A percentile compares a stretch with the other conserved stretches of the same genome.
phyloP scores from a whole-genome alignment of 2,113 vertebrate species.

The Sapajus apella region DNA sequence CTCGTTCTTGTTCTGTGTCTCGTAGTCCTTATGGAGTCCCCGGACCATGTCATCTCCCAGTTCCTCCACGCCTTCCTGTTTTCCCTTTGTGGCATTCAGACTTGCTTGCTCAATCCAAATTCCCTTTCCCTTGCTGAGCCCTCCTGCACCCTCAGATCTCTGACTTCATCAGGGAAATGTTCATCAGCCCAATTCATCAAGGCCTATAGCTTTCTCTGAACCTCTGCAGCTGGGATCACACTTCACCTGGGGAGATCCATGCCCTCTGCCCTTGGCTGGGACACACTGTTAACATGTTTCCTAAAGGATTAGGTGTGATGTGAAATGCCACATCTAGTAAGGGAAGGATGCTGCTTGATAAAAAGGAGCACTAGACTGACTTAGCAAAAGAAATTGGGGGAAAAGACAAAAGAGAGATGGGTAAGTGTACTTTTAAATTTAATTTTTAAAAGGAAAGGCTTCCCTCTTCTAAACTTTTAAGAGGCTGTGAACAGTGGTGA shows the following conservation, averaged over 20 bases:
- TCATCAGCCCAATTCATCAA: not conserved
- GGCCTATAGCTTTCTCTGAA: not conserved
- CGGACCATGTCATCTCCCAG: not conserved
- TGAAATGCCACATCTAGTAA: not conserved
- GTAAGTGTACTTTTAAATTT: not conserved
- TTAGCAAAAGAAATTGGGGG: not conserved
- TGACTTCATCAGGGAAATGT: not conserved
- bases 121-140: not conserved
- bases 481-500: not conserved
- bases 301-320: not conserved
- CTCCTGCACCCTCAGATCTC: not conserved
- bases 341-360: not conserved
- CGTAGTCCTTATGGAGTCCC: not conserved
- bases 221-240: not conserved
- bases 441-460: not conserved
- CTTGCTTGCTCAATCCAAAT: not conserved
- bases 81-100: not conserved
- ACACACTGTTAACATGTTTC: not conserved
- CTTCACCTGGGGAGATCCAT: not conserved
- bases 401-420: not conserved
- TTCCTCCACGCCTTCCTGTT: not conserved
- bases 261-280: not conserved
- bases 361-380: not conserved
- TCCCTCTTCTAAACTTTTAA: not conserved
- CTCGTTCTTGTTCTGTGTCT: not conserved